A percentile compares a stretch with the other conserved stretches of the same genome.
These are phyloP conservation scores for Atractosteus spatula DNA, from an alignment of 2,113 vertebrate genomes.

Conservation along the genomic window DNA sequence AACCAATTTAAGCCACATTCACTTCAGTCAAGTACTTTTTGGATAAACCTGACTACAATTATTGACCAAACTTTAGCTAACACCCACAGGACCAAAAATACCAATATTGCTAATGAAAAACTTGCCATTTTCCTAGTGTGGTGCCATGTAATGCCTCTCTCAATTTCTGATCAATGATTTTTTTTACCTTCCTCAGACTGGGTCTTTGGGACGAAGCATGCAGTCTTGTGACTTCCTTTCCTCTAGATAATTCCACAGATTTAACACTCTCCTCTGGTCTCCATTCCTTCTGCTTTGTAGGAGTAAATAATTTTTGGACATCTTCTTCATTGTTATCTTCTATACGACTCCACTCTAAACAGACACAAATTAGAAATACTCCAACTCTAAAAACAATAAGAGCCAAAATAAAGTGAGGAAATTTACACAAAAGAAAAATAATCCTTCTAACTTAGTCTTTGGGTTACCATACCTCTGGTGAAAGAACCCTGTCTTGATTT, in stretches of 20 bases:
- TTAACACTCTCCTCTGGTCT: too few species aligned
- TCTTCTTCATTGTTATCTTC: conserved; percentile 38
- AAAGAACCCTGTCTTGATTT: conserved; percentile 39
- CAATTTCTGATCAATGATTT: neutral
- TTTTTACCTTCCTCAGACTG: neutral
- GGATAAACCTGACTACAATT: too few species aligned
- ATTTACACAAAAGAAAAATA: too few species aligned
- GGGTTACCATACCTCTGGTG: conserved; percentile 53
- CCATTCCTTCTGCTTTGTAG: too few species aligned
- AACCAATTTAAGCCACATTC: too few species aligned
- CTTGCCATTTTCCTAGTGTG: too few species aligned
- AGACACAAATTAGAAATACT: neutral
- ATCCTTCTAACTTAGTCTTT: neutral
- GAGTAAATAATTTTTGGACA: conserved; percentile 31
- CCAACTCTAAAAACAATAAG: neutral
- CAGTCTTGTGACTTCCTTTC: conserved; percentile 35
- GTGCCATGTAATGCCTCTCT: too few species aligned
- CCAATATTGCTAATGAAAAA: too few species aligned
- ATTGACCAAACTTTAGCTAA: too few species aligned
- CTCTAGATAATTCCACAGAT: conserved; percentile 48
- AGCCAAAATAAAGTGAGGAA: neutral
- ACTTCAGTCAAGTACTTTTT: too few species aligned
- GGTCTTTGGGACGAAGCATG: neutral
- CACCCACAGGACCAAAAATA: too few species aligned
- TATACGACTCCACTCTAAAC: conserved; percentile 39